A percentile compares a stretch with the other conserved stretches of the same genome.
Evolutionary conservation across 2,113 vertebrate genomes (phyloP).

Genomic region (Scalopus aquaticus): DNA sequence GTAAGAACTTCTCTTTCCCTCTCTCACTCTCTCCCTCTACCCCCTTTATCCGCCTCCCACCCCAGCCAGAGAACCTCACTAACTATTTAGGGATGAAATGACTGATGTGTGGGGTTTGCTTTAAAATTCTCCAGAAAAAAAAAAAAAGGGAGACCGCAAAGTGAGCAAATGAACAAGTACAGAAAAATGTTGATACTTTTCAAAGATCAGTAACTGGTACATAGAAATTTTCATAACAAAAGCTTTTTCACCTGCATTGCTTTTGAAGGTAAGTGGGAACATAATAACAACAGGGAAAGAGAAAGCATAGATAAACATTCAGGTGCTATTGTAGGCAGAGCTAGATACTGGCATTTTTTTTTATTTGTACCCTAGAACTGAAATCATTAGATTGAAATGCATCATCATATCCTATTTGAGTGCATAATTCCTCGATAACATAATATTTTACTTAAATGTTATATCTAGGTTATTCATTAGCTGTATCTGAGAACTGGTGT

Average conservation of each 20-base stretch:
- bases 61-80: not conserved
- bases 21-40: too few species aligned
- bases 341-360: not conserved
- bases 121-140: conserved; percentile 6
- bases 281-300: not conserved
- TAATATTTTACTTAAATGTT: conserved; percentile 39
- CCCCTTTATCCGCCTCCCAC: not conserved
- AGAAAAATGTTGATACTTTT: not conserved
- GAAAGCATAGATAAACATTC: not conserved
- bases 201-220: not conserved
- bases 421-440: conserved; percentile 11
- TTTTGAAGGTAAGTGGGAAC: not conserved
- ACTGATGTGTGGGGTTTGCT: not conserved
- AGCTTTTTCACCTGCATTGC: not conserved
- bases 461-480: conserved; percentile 18
- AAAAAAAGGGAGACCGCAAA: not conserved
- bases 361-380: not conserved
- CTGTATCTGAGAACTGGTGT: not conserved
- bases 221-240: not conserved
- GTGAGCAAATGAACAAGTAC: not conserved
- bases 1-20: not conserved
- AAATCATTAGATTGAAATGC: conserved; percentile 28
- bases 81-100: not conserved
- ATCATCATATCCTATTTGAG: not conserved
- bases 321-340: not conserved